phyloP scores from a whole-genome alignment of 2,113 vertebrate genomes.

The Lates calcarifer region DNA sequence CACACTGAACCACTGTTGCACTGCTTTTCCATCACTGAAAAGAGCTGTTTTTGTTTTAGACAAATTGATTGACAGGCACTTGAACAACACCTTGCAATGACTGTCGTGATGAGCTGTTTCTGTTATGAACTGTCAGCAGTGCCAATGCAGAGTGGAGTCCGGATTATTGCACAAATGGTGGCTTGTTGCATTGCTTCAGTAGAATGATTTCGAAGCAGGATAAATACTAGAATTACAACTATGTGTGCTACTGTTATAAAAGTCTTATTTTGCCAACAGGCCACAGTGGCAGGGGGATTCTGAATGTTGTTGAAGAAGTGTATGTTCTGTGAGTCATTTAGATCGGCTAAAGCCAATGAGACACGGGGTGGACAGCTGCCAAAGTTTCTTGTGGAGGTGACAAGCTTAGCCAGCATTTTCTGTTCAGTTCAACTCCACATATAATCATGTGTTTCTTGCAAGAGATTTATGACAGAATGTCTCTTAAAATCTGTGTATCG shows the following conservation, averaged over 20 bases:
- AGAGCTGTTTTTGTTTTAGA: neutral
- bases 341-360: neutral
- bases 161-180: too few relatives aligned
- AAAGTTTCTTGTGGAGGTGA: neutral
- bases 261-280: too few relatives aligned
- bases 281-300: too few relatives aligned
- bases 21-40: neutral
- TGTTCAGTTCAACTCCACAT: neutral
- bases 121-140: too few relatives aligned
- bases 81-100: neutral
- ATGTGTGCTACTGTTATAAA: too few relatives aligned
- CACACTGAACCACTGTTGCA: too few relatives aligned
- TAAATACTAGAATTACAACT: too few relatives aligned
- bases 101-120: neutral
- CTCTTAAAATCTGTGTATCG: neutral
- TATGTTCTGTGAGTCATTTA: neutral
- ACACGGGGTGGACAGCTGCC: too few relatives aligned
- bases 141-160: neutral
- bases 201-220: too few relatives aligned
- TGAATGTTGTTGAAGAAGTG: neutral
- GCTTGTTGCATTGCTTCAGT: neutral
- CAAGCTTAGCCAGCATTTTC: neutral
- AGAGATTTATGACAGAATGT: neutral
- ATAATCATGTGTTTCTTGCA: neutral
- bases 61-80: too few relatives aligned